A percentile compares a stretch with the other conserved stretches of the same genome.
Conservation (phyloP, 1,140 invertebrate genomes). For the Uloborus diversus region DNA sequence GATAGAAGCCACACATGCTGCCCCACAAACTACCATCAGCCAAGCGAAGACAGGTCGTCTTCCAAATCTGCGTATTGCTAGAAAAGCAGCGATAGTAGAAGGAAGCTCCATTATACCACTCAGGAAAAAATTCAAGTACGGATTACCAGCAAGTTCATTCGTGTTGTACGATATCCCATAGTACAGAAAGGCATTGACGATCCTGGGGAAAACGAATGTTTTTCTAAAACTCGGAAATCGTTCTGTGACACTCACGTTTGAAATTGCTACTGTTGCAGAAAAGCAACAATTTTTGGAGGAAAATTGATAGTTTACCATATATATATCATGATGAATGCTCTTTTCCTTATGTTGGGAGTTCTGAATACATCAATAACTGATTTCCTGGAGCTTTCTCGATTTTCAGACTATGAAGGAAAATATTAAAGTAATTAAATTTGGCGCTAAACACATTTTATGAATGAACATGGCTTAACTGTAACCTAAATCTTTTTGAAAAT, state of each 20-base stretch:
- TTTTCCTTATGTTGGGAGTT: not conserved
- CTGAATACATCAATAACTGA: too few relatives aligned
- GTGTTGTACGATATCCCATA: constrained; percentile 84
- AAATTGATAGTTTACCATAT: not conserved
- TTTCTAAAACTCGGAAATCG: not conserved
- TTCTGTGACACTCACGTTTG: not conserved
- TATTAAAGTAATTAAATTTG: too few relatives aligned
- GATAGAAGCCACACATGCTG: constrained; percentile 66
- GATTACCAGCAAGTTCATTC: constrained; percentile 77
- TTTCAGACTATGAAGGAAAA: too few relatives aligned
- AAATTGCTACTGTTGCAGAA: not conserved
- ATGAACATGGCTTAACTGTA: too few relatives aligned
- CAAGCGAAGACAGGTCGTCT: constrained; percentile 23
- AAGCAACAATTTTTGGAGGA: not conserved
- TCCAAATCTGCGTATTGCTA: constrained; percentile 68
- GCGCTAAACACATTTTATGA: too few relatives aligned
- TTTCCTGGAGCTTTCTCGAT: too few relatives aligned
- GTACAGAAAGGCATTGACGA: constrained; percentile 80
- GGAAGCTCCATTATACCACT: constrained; percentile 79
- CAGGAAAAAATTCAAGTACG: constrained; percentile 78
- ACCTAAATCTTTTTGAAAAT: too few relatives aligned
- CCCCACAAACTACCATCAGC: constrained; percentile 66
- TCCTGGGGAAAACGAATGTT: constrained; percentile 67
- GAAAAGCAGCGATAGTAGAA: constrained; percentile 75
- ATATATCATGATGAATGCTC: not conserved